Conservation (phyloP, 2,888 invertebrate genomes). For the Epirrita christyi region DNA sequence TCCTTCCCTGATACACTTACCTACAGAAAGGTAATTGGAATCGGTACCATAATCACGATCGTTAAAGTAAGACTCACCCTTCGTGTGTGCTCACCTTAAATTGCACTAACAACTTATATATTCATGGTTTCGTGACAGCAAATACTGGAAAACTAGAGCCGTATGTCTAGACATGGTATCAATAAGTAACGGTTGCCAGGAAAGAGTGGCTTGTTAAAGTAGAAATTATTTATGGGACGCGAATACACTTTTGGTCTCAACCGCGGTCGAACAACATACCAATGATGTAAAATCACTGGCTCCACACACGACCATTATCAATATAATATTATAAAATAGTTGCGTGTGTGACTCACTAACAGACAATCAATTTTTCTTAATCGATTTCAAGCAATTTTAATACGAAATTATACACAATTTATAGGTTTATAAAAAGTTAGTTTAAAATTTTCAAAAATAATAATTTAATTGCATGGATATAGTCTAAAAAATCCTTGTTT, state of each 20-base stretch:
- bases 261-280: background rate
- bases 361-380: no score
- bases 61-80: conserved; percentile 42
- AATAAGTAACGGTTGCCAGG: conserved; percentile 72
- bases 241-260: background rate
- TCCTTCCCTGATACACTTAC: conserved; percentile 15
- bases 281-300: no score
- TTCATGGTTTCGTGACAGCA: conserved; percentile 72
- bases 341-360: no score
- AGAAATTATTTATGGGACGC: background rate
- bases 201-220: conserved; percentile 58
- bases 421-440: no score
- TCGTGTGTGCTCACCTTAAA: conserved; percentile 47
- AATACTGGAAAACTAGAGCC: conserved; percentile 62
- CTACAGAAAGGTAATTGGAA: conserved; percentile 24
- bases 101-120: conserved; percentile 59
- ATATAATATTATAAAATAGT: no score
- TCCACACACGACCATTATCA: no score
- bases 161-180: conserved; percentile 72
- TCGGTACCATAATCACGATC: conserved; percentile 43
- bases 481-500: no score
- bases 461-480: no score
- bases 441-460: no score
- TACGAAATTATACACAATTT: no score
- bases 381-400: no score